A percentile compares a stretch with the other conserved stretches of the same genome.
These are phyloP conservation scores for Xiphophorus birchmanni DNA, from an alignment of 2,797 vertebrate species.

Conservation along the genomic window DNA sequence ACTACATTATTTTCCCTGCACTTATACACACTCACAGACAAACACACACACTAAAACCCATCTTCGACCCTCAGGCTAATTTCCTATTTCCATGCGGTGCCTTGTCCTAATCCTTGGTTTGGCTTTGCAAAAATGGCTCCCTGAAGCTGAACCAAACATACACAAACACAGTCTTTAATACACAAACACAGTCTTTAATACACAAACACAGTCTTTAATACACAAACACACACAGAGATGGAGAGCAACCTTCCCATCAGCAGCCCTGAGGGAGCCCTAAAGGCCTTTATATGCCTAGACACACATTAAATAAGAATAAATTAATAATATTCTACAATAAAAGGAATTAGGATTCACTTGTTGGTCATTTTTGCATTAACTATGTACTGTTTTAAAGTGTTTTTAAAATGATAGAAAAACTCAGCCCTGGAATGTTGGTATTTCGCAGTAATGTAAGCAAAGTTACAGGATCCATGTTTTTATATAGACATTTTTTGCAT, in stretches of 20 bases:
- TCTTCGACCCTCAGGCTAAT: slow-evolving; percentile 68
- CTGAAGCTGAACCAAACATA: slow-evolving; percentile 50
- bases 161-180: slow-evolving; percentile 56
- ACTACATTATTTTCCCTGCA: slow-evolving; percentile 64
- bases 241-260: slow-evolving; percentile 44
- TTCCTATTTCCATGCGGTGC: slow-evolving; percentile 74
- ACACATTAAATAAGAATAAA: slow-evolving; percentile 27
- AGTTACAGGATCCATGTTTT: neutral
- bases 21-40: slow-evolving; percentile 12
- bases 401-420: neutral
- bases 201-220: slow-evolving; percentile 55
- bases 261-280: slow-evolving; percentile 26
- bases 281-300: slow-evolving; percentile 15
- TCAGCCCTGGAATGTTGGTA: neutral
- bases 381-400: neutral
- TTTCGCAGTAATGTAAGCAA: neutral
- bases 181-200: slow-evolving; percentile 23
- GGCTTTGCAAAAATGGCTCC: slow-evolving; percentile 61
- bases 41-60: slow-evolving; percentile 19
- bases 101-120: slow-evolving; percentile 71
- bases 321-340: neutral
- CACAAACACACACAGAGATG: slow-evolving; percentile 48
- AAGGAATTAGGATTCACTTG: neutral
- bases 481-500: neutral
- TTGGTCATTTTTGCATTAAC: neutral